Percentiles rank a stretch among this genome's conserved stretches.
Evolutionary conservation across 1,140 invertebrate genomes (phyloP).

Genomic region (Listronotus bonariensis): DNA sequence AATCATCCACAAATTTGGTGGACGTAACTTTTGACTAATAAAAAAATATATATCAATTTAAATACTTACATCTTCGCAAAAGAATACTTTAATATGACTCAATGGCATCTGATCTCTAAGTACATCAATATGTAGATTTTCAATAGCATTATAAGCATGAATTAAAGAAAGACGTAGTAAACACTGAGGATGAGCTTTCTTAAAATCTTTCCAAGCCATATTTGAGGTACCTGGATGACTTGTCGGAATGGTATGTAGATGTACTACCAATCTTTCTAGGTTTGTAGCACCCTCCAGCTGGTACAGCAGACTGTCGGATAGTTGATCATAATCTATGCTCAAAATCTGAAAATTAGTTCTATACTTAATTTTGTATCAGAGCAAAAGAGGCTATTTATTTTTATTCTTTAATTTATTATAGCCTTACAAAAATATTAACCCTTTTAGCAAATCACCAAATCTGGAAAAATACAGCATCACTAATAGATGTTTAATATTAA

Average conservation of each 20-base stretch:
- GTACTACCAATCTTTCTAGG: conserved; percentile 69
- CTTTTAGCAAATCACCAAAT: too few relatives aligned
- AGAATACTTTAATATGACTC: conserved; percentile 73
- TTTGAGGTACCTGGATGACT: conserved; percentile 67
- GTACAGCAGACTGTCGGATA: conserved; percentile 65
- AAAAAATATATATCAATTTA: background rate
- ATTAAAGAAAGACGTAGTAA: conserved; percentile 73
- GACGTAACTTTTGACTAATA: background rate
- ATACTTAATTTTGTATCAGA: background rate
- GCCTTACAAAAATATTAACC: too few relatives aligned
- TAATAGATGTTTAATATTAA: too few relatives aligned
- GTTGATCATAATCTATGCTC: conserved; percentile 76
- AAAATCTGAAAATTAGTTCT: conserved; percentile 60
- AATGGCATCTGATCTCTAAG: conserved; percentile 73
- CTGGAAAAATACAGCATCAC: too few relatives aligned
- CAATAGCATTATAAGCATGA: conserved; percentile 72
- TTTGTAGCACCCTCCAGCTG: conserved; percentile 50
- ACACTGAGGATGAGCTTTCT: conserved; percentile 60
- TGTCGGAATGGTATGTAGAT: conserved; percentile 70
- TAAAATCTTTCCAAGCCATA: conserved; percentile 66
- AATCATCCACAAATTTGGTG: too few relatives aligned
- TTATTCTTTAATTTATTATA: background rate
- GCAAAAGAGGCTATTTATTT: background rate
- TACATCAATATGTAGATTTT: conserved; percentile 65
- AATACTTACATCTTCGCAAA: conserved; percentile 68